A percentile compares a stretch with the other conserved stretches of the same genome.
Evolutionary conservation across 1,140 invertebrate species (phyloP).

Genomic region (Drosophila pandora): DNA sequence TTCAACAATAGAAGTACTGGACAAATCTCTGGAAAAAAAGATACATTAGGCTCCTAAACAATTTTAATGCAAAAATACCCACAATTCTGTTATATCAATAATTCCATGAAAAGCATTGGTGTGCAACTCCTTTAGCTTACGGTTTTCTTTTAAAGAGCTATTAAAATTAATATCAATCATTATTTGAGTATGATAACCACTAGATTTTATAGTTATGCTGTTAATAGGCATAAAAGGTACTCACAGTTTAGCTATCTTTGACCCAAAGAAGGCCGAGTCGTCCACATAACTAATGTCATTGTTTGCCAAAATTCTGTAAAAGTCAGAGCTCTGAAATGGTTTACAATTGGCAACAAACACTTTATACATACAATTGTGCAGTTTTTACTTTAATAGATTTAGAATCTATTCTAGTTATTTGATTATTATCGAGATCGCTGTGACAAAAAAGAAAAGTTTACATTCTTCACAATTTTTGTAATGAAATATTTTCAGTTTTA

Average conservation of each 20-base stretch:
- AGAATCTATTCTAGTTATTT: constrained; percentile 84
- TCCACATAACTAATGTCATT: constrained; percentile 87
- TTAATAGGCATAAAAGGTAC: constrained; percentile 59
- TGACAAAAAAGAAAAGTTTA: constrained; percentile 4
- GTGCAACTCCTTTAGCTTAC: constrained; percentile 85
- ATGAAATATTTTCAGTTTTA: background rate
- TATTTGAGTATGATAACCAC: background rate
- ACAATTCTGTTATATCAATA: constrained; percentile 1
- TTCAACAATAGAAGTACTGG: constrained; percentile 89
- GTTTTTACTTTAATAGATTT: constrained; percentile 85
- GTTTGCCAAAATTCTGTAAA: constrained; percentile 86
- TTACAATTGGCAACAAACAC: background rate
- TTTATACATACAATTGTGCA: constrained; percentile 86
- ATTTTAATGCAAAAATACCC: background rate
- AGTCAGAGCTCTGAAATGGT: constrained; percentile 1
- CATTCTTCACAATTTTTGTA: background rate
- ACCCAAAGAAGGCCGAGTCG: constrained; percentile 87
- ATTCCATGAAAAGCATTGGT: constrained; percentile 86
- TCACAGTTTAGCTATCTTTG: constrained; percentile 88
- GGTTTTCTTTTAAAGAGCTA: constrained; percentile 89
- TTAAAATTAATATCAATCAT: constrained; percentile 20
- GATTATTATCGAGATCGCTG: constrained; percentile 86
- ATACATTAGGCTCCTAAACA: background rate
- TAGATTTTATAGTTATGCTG: background rate
- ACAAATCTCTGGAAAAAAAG: constrained; percentile 87